These are phyloP conservation scores for Pempheris klunzingeri DNA, from an alignment of 2,797 vertebrate species.

Conservation along the genomic window DNA sequence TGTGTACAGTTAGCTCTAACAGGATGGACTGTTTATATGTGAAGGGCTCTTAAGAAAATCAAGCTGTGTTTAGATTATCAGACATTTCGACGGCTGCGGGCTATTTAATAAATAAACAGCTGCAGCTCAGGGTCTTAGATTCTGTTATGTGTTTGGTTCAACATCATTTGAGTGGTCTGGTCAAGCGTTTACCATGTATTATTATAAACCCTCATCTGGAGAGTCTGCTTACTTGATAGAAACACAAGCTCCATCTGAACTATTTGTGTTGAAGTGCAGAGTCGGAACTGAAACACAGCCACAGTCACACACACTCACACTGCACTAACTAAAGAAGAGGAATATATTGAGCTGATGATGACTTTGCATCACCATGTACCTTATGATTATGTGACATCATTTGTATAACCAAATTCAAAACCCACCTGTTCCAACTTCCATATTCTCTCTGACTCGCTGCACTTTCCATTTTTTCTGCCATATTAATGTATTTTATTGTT, in stretches of 20 bases:
- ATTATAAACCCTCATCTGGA: constrained; percentile 47
- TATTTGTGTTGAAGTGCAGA: constrained; percentile 30
- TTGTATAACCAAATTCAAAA: neutral
- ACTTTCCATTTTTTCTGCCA: too few species aligned
- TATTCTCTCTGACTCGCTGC: too few species aligned
- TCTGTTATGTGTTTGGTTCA: constrained; percentile 56
- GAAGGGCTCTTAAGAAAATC: constrained; percentile 55
- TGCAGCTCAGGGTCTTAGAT: constrained; percentile 27
- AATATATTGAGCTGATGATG: neutral
- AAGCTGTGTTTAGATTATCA: constrained; percentile 69
- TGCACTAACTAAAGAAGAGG: neutral
- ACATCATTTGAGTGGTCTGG: constrained; percentile 53
- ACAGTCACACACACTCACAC: neutral
- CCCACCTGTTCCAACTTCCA: too few species aligned
- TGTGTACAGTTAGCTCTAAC: constrained; percentile 38
- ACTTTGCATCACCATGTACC: neutral
- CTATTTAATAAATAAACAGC: constrained; percentile 73
- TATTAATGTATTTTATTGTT: too few species aligned
- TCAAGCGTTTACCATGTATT: constrained; percentile 50
- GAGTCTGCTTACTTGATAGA: constrained; percentile 41
- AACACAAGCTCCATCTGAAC: constrained; percentile 15
- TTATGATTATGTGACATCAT: neutral
- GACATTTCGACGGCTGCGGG: constrained; percentile 45
- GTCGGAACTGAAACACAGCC: constrained; percentile 14
- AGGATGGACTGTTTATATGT: constrained; percentile 45